Evolutionary conservation across 2,888 invertebrate genomes (phyloP), one percentile per base, ranked within the genome.

Genomic region (Hyalella azteca): DNA sequence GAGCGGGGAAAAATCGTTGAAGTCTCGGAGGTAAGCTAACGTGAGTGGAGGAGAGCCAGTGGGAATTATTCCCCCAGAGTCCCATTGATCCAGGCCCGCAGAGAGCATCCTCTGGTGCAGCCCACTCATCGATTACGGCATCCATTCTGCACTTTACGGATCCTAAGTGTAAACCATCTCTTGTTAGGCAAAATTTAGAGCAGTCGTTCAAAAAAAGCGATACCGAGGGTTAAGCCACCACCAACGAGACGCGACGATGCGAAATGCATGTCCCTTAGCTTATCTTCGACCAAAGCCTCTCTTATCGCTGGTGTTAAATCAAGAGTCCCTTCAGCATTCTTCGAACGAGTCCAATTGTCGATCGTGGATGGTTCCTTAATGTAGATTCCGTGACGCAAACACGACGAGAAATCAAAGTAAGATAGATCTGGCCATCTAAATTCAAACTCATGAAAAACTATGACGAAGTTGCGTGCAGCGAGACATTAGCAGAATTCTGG

Each of bases 21-120:
- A 29, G 66, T 66, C 66, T 36, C 66, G 29, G 66, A 66, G 66
- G 66, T 66, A 39, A 66, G 66, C 66, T 66, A 66, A 66, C 66
- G 66, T 36, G 66, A 66, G 66, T 66, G 66, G 66, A 66, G 66
- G 36, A 66, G 36, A 66, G 66, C 66, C 32, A 66, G 66, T 7
- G 66, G 66, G 66, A 66, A 66, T 66, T 66, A 66, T 66, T 66
- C 66, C 36, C 66, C 66, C 66, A 66, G 36, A 66, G 66, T 66
- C 36, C 22, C 66, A 66, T 66, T 66, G 66, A 66, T 66, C 66
- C 66, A 66, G 29, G 66, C 66, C n/a, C 66, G 5, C 36, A 26
- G 54, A 54, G 66, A 32, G 36, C 36, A 32, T 36, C 36, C 66
- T 66, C 66, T 32, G 36, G 66, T n/a, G 22, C 66, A 66, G 29